Evolutionary conservation across 2,888 invertebrate species (phyloP).

Genomic region (Arrhopalites spinosus): DNA sequence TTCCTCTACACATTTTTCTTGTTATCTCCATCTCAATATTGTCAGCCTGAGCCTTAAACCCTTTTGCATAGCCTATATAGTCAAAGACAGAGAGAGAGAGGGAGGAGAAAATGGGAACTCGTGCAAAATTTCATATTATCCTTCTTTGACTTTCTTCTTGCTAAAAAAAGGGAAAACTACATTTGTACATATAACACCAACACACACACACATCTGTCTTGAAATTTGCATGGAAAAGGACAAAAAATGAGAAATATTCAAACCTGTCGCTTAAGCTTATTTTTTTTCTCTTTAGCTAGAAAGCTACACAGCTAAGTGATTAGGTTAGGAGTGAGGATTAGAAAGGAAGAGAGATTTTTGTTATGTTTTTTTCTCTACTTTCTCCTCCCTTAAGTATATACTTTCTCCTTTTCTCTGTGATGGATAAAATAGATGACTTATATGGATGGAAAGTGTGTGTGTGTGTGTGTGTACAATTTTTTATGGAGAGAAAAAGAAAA

Average conservation of each 20-base stretch:
- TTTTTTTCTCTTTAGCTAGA: neutral
- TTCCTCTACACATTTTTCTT: no score
- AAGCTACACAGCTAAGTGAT: conserved; percentile 2
- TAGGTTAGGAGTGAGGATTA: neutral
- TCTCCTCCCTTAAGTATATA: neutral
- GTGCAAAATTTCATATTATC: neutral
- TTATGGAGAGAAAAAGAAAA: neutral
- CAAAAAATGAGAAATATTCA: neutral
- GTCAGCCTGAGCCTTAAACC: no score
- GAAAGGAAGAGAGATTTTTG: neutral
- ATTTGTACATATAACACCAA: neutral
- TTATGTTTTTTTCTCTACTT: neutral
- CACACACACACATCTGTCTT: neutral
- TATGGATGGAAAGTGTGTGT: no score
- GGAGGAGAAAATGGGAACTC: no score
- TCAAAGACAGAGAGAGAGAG: neutral
- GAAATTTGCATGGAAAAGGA: conserved; percentile 1
- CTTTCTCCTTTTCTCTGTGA: no score
- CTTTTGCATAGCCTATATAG: no score
- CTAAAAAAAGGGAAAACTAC: neutral
- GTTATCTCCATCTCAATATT: no score
- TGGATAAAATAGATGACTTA: no score
- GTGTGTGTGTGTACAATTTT: neutral
- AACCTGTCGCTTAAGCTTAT: neutral
- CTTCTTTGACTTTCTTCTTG: neutral